Base-by-base conservation (phyloP, 2,888 invertebrate species). In the Spilarctia lutea region DNA sequence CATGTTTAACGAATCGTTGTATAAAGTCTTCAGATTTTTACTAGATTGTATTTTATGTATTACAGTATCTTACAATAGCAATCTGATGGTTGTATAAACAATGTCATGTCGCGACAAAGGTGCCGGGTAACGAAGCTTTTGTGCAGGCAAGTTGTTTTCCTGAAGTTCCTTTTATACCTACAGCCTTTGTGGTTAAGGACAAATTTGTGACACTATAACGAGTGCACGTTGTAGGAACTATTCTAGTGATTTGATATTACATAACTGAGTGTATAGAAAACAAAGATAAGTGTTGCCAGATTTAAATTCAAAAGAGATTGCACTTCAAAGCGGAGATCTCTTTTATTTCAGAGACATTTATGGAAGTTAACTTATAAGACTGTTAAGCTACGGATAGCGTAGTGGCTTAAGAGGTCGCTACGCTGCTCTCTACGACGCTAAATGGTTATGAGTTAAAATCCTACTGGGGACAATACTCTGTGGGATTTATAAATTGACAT, bases 81-180 rank as follows among this genome's bases (percentile, higher is more conserved):
- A 75, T 42, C 68, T 45, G 72, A 83, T n/a, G 45, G 63, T 66
- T 45, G 2, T 56, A 68, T 27, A 75, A 67, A 81, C 73, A 78
- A 77, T 74, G 79, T 56, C 39, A 42, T 70, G 69, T 63, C 63
- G 39, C 65, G 20, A 77, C 76, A 77, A 78, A 83, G 70, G 67
- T 70, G 20, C 66, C 11, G n/a, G 42, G 42, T 78, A 72, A 79
- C 73, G 52, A 82, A 69, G 75, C 74, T 75, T 73, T 78, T 80
- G 75, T 63, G 48, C n/a, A 10, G 63, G 35, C 33, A 71, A 76
- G 69, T 70, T 65, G 72, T 68, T 63, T 30, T 20, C n/a, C 30
- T 72, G 69, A 81, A 82, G 76, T 77, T 80, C 10, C 77, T 71
- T 75, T 82, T 84, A 76, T 82, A 65, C 65, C 20, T 39, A 52